Evolutionary conservation across 2,888 invertebrate genomes (phyloP), one percentile per base, ranked within the genome.

Genomic region (Microplitis deprimator): DNA sequence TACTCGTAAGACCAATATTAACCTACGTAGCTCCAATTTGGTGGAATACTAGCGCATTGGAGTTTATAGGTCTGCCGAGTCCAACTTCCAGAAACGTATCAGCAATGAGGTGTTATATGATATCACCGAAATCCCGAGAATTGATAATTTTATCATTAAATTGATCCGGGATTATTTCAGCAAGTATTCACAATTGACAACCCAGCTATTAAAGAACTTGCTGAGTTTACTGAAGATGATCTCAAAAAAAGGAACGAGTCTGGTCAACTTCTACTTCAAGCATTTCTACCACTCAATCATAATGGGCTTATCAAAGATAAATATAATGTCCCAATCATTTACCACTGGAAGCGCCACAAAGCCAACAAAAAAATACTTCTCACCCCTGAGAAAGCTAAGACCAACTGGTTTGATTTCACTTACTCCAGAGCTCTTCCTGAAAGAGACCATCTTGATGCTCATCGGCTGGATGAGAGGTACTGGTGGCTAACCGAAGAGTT

Each of bases 271-370:
- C n/a, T 72, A 1, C 75, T 76, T 0, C 71, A 79, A 73, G 62
- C 61, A 0, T 79, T 79, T 59, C 40, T 70, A 0, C 7, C 29
- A 1, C 75, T 75, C 1, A 77, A 79, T 38, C 8, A 20, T 7
- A 13, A 1, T 1, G 75, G 73, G 1, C 2, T 73, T 0, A 73
- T 79, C 2, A 77, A 79, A 67, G 65, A 73, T 13, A 41, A 41
- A 6, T 13, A 67, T 6, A 70, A 76, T 17, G 60, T 39, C 1
- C 79, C 79, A 17, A 41, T 75, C 0, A 40, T 77, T 1, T 77
- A 70, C 17, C 79, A 79, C 7, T 75, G 65, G 68, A 65, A 20
- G 8, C 68, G 76, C 5, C 75, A 78, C 40, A 75, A 75, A 50
- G 75, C 75, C n/a, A 39, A 78, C 10, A 75, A 78, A 13, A 41